These are phyloP conservation scores for Dicaeum eximium DNA, from an alignment of 2,113 vertebrate species.

Conservation along the genomic window DNA sequence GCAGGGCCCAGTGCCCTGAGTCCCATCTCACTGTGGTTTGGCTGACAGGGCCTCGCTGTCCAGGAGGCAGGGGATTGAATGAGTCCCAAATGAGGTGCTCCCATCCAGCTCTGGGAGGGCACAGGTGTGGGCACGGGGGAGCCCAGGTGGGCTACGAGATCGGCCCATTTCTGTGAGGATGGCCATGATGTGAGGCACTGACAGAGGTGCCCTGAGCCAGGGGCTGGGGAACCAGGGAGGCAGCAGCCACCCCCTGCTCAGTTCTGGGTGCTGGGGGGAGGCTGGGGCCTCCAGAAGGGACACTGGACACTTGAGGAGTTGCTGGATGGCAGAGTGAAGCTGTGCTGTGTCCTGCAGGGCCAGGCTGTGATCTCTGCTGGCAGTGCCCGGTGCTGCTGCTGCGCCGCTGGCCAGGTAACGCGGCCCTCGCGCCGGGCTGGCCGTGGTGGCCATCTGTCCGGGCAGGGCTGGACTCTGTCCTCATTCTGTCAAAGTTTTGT, in stretches of 20 bases:
- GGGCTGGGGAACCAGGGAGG: background rate
- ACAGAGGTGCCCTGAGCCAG: background rate
- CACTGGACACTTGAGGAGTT: fast-evolving
- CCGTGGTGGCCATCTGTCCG: background rate
- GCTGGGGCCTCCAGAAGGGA: background rate
- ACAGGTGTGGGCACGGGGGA: background rate
- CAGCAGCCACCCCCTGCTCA: fast-evolving
- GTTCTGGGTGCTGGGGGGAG: background rate
- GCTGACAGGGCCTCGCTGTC: fast-evolving
- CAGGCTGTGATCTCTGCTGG: background rate
- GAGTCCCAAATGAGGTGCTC: fast-evolving
- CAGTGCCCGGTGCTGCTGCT: background rate
- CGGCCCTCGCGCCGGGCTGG: background rate
- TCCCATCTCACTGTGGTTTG: fast-evolving
- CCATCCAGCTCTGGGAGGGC: fast-evolving
- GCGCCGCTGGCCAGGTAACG: background rate
- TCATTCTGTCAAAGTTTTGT: background rate
- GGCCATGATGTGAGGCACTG: background rate
- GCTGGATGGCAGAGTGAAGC: background rate
- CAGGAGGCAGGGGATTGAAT: fast-evolving
- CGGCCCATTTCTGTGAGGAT: background rate
- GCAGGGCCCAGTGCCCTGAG: fast-evolving
- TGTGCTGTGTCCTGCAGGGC: fast-evolving
- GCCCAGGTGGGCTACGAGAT: background rate
- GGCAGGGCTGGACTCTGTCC: slow-evolving; percentile 14